Conservation (phyloP, 2,797 vertebrate species). For the Florisuga fusca region DNA sequence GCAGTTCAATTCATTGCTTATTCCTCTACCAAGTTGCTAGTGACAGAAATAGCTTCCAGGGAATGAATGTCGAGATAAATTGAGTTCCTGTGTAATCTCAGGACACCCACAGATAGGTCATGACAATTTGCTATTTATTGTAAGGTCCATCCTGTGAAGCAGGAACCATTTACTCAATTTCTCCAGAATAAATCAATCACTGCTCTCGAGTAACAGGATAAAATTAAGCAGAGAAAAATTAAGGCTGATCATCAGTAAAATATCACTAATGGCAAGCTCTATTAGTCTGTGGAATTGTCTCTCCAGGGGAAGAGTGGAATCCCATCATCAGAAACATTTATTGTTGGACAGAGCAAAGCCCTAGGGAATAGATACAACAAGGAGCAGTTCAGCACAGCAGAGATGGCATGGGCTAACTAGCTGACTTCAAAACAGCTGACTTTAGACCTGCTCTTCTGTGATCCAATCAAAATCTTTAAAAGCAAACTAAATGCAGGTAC, state of each 20-base stretch:
- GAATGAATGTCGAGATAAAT: slow-evolving; percentile 60
- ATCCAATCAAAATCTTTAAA: neutral
- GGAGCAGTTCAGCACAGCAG: neutral
- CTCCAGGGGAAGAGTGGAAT: slow-evolving; percentile 32
- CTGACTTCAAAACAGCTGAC: neutral
- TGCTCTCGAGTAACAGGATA: slow-evolving; percentile 35
- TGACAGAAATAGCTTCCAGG: slow-evolving; percentile 62
- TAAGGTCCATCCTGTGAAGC: slow-evolving; percentile 64
- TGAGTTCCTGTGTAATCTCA: slow-evolving; percentile 60
- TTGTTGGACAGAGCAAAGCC: slow-evolving; percentile 20
- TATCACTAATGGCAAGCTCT: slow-evolving; percentile 46
- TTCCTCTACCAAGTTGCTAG: neutral
- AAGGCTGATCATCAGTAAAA: slow-evolving; percentile 52
- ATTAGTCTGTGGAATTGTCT: slow-evolving; percentile 51
- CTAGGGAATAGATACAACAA: slow-evolving; percentile 14
- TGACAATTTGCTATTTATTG: slow-evolving; percentile 64
- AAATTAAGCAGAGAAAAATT: slow-evolving; percentile 65
- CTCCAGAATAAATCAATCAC: slow-evolving; percentile 63
- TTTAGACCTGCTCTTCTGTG: neutral
- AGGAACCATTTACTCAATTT: slow-evolving; percentile 64
- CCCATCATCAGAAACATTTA: slow-evolving; percentile 14
- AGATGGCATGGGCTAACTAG: neutral
- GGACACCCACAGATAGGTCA: slow-evolving; percentile 68
- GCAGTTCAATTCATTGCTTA: neutral
- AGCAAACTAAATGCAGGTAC: neutral